Evolutionary conservation across 2,113 vertebrate genomes (phyloP).

Genomic region (Protobothrops mucrosquamatus): DNA sequence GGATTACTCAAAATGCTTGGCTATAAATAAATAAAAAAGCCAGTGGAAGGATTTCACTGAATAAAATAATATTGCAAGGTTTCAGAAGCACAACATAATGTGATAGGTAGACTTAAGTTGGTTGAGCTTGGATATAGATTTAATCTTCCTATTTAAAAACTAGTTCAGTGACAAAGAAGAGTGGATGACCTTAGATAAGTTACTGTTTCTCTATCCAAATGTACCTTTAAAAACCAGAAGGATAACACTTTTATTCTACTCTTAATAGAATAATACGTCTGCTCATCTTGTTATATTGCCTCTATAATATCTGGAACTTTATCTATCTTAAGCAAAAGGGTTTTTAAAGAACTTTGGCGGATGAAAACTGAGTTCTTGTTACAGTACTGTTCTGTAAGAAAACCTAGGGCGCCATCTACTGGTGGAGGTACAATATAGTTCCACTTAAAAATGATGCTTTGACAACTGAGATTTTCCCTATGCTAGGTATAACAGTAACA

Average conservation of each 20-base stretch:
- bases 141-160: neutral
- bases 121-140: neutral
- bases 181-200: neutral
- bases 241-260: neutral
- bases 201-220: neutral
- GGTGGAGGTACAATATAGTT: slow-evolving; percentile 24
- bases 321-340: neutral
- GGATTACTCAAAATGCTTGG: neutral
- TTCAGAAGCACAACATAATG: neutral
- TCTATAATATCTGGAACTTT: neutral
- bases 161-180: neutral
- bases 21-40: neutral
- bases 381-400: neutral
- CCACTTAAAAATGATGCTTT: neutral
- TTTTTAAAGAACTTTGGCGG: neutral
- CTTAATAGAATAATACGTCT: neutral
- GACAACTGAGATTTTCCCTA: neutral
- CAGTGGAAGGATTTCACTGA: neutral
- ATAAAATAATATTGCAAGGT: neutral
- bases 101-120: neutral
- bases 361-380: neutral
- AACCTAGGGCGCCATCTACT: slow-evolving; percentile 25
- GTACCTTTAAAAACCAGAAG: neutral
- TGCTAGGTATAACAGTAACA: neutral
- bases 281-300: neutral